Percentiles rank a stretch among this genome's conserved stretches.
phyloP scores from a whole-genome alignment of 1,140 invertebrate species.

The Bombus picipes region DNA sequence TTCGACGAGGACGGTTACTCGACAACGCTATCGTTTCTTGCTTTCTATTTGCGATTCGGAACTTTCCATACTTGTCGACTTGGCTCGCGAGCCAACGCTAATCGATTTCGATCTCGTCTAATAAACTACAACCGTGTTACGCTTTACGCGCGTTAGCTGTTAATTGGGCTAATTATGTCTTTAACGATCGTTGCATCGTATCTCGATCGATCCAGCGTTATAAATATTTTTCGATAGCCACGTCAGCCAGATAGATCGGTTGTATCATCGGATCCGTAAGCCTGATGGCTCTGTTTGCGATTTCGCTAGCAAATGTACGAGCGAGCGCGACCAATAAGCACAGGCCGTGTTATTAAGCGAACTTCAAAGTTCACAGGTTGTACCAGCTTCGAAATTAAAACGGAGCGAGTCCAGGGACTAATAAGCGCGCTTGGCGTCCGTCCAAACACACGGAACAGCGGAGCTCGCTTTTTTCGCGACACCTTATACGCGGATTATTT shows the following conservation, averaged over 20 bases:
- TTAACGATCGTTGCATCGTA: background rate
- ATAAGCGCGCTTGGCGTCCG: constrained; percentile 20
- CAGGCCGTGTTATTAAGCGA: constrained; percentile 4
- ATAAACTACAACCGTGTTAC: background rate
- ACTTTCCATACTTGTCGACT: constrained; percentile 12
- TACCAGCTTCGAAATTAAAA: constrained; percentile 28
- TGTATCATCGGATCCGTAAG: no score
- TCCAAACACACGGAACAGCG: constrained; percentile 1
- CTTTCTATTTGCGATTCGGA: constrained; percentile 35
- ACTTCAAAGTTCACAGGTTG: constrained; percentile 16
- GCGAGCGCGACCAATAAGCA: background rate
- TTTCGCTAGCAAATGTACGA: background rate
- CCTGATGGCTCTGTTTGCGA: background rate
- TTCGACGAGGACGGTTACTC: background rate
- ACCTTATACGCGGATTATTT: constrained; percentile 33
- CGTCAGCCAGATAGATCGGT: background rate
- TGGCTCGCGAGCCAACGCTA: constrained; percentile 8
- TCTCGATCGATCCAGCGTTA: no score
- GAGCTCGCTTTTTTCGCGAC: background rate
- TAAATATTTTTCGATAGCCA: no score
- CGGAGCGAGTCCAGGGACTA: constrained; percentile 13
- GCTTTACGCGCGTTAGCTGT: background rate
- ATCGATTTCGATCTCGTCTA: background rate
- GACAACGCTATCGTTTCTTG: constrained; percentile 5
- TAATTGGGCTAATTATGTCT: background rate